Conservation (phyloP, 2,113 vertebrate species). For the Poeciliopsis prolifica region DNA sequence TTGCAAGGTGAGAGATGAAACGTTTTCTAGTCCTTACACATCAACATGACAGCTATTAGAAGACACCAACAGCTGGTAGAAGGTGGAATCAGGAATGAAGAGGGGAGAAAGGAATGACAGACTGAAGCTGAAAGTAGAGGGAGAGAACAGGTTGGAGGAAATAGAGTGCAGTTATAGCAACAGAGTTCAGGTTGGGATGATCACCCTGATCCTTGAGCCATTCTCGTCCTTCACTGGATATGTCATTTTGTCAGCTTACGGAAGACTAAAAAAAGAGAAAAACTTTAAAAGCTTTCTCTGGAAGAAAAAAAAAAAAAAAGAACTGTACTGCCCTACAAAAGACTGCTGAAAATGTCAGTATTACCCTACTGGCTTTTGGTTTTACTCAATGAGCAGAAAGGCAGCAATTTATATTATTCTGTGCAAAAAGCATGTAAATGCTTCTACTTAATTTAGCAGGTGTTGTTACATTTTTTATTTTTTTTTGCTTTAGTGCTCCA, state of each 20-base stretch:
- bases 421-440: background rate
- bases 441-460: background rate
- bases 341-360: background rate
- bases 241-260: slow-evolving; percentile 37
- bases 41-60: slow-evolving; percentile 71
- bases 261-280: slow-evolving; percentile 18
- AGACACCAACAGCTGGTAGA: slow-evolving; percentile 72
- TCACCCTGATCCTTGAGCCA: slow-evolving; percentile 46
- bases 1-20: slow-evolving; percentile 64
- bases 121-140: slow-evolving; percentile 23
- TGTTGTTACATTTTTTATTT: background rate
- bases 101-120: slow-evolving; percentile 41
- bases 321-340: background rate
- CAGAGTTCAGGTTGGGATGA: slow-evolving; percentile 35
- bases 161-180: background rate
- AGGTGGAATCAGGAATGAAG: slow-evolving; percentile 56
- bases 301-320: background rate
- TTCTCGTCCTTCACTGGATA: slow-evolving; percentile 45
- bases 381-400: no score
- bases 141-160: slow-evolving; percentile 7
- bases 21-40: slow-evolving; percentile 48
- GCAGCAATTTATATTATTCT: background rate
- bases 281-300: slow-evolving; percentile 2
- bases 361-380: no score
- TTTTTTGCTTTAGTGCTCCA: background rate